phyloP scores from a whole-genome alignment of 1,140 invertebrate genomes.

The Drusus annulatus region DNA sequence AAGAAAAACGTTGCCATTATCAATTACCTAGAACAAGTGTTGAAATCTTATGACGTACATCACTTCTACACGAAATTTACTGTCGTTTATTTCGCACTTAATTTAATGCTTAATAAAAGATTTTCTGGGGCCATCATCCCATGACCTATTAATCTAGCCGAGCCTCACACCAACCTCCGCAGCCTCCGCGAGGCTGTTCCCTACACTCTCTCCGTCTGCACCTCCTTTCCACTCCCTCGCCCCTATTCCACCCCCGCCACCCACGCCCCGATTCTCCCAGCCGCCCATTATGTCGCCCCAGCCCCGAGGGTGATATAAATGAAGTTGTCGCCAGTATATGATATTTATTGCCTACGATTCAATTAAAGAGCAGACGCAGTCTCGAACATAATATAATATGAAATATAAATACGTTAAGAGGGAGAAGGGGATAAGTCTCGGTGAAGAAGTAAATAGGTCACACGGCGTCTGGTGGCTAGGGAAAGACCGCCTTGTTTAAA shows the following conservation, averaged over 20 bases:
- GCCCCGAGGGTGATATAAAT: conserved; percentile 25
- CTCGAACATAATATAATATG: background rate
- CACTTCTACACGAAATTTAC: too few species aligned
- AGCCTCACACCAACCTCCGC: background rate
- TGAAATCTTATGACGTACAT: too few species aligned
- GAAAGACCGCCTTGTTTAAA: conserved; percentile 2
- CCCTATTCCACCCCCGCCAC: too few species aligned
- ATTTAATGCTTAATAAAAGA: too few species aligned
- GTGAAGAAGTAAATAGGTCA: background rate
- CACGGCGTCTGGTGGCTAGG: background rate
- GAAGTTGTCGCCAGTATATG: conserved; percentile 40
- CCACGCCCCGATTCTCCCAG: too few species aligned
- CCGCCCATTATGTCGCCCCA: background rate
- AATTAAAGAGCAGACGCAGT: conserved; percentile 19
- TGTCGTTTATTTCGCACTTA: too few species aligned
- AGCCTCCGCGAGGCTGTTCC: background rate
- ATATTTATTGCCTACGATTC: conserved; percentile 41
- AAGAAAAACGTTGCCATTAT: too few species aligned
- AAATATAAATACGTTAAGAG: conserved; percentile 5
- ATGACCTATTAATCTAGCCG: background rate
- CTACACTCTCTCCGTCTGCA: too few species aligned
- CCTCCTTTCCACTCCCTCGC: too few species aligned
- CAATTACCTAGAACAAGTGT: too few species aligned
- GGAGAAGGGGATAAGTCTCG: background rate
- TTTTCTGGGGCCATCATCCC: too few species aligned